Evolutionary conservation across 2,797 vertebrate genomes (phyloP).

Genomic region (Lophotriccus pileatus): DNA sequence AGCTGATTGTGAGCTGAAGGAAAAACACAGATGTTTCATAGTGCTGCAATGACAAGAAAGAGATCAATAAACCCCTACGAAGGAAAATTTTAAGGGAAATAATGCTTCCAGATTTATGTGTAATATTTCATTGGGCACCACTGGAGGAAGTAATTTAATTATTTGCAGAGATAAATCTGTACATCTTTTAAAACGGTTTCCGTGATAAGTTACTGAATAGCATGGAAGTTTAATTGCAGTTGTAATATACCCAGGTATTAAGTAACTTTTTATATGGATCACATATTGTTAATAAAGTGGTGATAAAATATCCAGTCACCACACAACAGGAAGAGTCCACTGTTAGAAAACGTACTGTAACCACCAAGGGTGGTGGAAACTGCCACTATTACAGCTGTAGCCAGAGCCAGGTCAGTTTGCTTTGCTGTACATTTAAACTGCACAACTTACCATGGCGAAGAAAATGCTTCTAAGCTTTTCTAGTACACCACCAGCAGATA

Average conservation of each 20-base stretch:
- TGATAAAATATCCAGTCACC: neutral
- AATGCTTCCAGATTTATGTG: conserved; percentile 56
- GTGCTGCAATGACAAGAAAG: conserved; percentile 61
- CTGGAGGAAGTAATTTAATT: conserved; percentile 44
- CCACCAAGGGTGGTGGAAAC: neutral
- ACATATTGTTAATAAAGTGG: neutral
- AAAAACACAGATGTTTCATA: conserved; percentile 66
- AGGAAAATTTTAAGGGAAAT: conserved; percentile 60
- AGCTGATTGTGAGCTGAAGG: conserved; percentile 51
- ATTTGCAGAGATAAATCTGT: conserved; percentile 29
- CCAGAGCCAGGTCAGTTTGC: neutral
- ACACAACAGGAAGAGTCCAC: neutral
- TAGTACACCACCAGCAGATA: neutral
- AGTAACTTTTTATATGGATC: neutral
- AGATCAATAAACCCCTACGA: conserved; percentile 57
- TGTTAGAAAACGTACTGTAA: neutral
- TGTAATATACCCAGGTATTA: neutral
- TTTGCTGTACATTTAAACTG: neutral
- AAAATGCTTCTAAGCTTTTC: neutral
- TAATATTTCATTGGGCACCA: conserved; percentile 31
- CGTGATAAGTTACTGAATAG: neutral
- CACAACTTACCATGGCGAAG: neutral
- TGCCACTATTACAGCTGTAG: neutral
- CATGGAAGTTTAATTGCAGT: neutral
- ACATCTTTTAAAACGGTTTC: conserved; percentile 2